Evolutionary conservation across 2,113 vertebrate species (phyloP).

Genomic region (Micromys minutus): DNA sequence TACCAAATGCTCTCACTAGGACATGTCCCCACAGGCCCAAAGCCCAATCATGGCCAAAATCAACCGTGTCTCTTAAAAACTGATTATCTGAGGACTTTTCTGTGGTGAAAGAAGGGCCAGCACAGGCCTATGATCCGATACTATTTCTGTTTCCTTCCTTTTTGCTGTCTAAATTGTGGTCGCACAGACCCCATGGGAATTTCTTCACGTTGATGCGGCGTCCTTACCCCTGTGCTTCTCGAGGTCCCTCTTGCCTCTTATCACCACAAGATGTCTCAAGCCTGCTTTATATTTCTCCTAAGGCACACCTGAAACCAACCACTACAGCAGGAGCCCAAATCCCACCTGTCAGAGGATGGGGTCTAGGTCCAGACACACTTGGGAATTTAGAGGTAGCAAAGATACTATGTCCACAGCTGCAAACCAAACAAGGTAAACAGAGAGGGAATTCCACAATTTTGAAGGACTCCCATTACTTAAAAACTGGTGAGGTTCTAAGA

Average conservation of each 20-base stretch:
- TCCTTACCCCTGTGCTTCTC: neutral
- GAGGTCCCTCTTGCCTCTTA: neutral
- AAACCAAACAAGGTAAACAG: constrained; percentile 8
- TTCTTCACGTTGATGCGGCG: neutral
- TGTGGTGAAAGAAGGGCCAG: neutral
- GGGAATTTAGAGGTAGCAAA: neutral
- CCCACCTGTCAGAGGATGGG: neutral
- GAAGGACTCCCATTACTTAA: neutral
- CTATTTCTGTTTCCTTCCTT: constrained; percentile 12
- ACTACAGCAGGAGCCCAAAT: neutral
- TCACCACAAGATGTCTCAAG: neutral
- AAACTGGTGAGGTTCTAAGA: constrained; percentile 2
- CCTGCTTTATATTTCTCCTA: neutral
- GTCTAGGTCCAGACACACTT: neutral
- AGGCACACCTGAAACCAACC: neutral
- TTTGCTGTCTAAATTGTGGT: neutral
- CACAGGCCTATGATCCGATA: neutral
- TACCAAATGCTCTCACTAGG: neutral
- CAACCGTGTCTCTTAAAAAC: neutral
- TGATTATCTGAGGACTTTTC: neutral
- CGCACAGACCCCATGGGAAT: neutral
- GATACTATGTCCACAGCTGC: neutral
- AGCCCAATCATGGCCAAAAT: neutral
- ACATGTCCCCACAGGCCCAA: neutral
- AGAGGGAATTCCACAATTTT: neutral